Evolutionary conservation across 1,140 invertebrate genomes (phyloP), one percentile per base, ranked within the genome.

Genomic region (Diploscapter pachys): DNA sequence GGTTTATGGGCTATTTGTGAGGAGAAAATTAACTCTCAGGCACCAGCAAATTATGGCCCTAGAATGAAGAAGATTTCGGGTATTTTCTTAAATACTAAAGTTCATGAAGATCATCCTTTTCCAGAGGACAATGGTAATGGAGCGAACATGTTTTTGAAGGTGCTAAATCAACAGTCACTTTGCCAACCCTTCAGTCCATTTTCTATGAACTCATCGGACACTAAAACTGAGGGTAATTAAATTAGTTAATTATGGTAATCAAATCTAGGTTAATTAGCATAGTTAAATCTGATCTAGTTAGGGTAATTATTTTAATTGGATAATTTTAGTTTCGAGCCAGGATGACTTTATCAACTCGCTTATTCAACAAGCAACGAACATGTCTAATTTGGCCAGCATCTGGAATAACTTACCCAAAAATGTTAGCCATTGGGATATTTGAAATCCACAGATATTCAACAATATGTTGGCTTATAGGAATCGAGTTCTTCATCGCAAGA

Each of bases 11-110:
- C 75, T 6, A 71, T 76, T 4, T 76, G 75, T 61, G 75, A 76
- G 54, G 75, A 76, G 70, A 76, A 76, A n/a, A 76, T 76, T 13
- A 71, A 71, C n/a, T 62, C 69, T 48, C 75, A 76, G 63, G 75
- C 75, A 9, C 75, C 75, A n/a, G 75, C 75, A 4, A 66, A 71
- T 11, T 76, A 76, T 57, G 74, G 67, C 3, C 74, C 74, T 9
- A 6, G 67, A 61, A 49, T 71, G 13, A 75, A 75, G 50, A 75
- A 75, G 57, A 53, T 2, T n/a, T 31, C 6, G 5, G 51, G 3
- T 3, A 73, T 55, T n/a, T 54, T 8, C 31, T 56, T 51, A 48
- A 31, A 59, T 50, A 13, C 48, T 31, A 69, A 75, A 54, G 51
- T 62, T 51, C 8, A 48, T 59, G 49, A 65, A 66, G 52, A 52